Evolutionary conservation across 2,888 invertebrate genomes (phyloP).

Genomic region (Oscheius sp.): DNA sequence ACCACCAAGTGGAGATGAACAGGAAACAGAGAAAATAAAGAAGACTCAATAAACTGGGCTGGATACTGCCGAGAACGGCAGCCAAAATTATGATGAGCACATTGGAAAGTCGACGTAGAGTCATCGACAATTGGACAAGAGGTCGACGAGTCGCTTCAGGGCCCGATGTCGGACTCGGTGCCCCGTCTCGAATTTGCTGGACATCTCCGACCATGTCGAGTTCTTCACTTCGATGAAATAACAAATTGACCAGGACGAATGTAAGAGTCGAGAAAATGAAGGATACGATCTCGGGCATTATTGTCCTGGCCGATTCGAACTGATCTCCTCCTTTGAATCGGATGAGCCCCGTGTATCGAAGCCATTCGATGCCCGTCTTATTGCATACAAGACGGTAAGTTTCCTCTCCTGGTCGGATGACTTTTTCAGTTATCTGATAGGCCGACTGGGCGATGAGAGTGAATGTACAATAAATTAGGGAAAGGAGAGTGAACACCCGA

Average conservation of each 20-base stretch:
- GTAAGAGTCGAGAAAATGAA: slow-evolving; percentile 51
- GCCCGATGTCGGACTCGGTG: neutral
- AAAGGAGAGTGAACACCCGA: slow-evolving; percentile 19
- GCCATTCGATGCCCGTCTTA: slow-evolving; percentile 20
- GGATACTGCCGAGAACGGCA: slow-evolving; percentile 60
- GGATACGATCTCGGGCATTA: slow-evolving; percentile 63
- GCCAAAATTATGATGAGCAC: slow-evolving; percentile 61
- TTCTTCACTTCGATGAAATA: slow-evolving; percentile 43
- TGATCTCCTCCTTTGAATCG: slow-evolving; percentile 53
- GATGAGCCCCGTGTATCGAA: slow-evolving; percentile 38
- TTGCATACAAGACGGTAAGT: slow-evolving; percentile 26
- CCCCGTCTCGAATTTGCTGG: slow-evolving; percentile 13
- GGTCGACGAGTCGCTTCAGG: slow-evolving; percentile 30
- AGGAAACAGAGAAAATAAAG: slow-evolving; percentile 68
- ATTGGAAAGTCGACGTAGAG: slow-evolving; percentile 63
- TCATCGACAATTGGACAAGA: slow-evolving; percentile 44
- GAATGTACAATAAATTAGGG: slow-evolving; percentile 9
- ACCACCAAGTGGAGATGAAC: slow-evolving; percentile 69
- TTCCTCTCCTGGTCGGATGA: slow-evolving; percentile 19
- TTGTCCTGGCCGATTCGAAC: slow-evolving; percentile 50
- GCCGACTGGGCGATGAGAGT: slow-evolving; percentile 17
- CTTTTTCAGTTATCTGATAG: slow-evolving; percentile 36
- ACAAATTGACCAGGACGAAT: slow-evolving; percentile 51
- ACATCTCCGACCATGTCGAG: slow-evolving; percentile 10
- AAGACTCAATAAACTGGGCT: slow-evolving; percentile 65